Evolutionary conservation across 2,113 vertebrate species (phyloP), one percentile per base, ranked within the genome.

Genomic region (Puntigrus tetrazona): DNA sequence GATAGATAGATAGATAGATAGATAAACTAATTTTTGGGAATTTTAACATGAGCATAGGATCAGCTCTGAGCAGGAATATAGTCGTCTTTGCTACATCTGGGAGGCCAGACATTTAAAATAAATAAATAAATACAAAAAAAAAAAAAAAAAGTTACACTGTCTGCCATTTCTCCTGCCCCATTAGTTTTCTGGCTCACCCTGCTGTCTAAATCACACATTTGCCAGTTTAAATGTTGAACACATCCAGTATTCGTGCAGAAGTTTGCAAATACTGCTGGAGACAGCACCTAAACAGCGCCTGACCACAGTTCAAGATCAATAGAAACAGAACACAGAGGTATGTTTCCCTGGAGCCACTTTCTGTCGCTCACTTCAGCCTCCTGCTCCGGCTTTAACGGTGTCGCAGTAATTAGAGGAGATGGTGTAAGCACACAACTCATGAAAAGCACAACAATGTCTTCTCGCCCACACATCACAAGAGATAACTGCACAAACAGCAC

Each of bases 251-350:
- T n/a, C n/a, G 13, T 27, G 43, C 16, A 65, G 34, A 80, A 45
- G 59, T 65, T 65, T 34, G 41, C 25, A 80, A 80, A 80, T 79
- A 45, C 57, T 65, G 78, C 52, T 61, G 52, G 34, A 78, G 76
- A 78, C 52, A 78, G 76, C 59, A 80, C 8, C 41, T 80, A 18
- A 80, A 65, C 78, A 67, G 78, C 7, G 27, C 59, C 29, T 80
- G 78, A 80, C 78, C 78, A 65, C 78, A 47, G 78, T 47, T 80
- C 38, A 65, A 80, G 78, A 80, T 29, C 38, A 65, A 47, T 67
- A 65, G 41, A 80, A 63, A 27, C 57, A 8, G 20, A 59, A 63
- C 36, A 45, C 36, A 31, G 38, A 45, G 9, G 25, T 45, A 29
- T 22, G 78, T 80, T 65, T 80, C 61, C 59, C 41, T 67, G 41